Conservation (phyloP, 2,797 vertebrate genomes). For the Hylomyscus alleni region DNA sequence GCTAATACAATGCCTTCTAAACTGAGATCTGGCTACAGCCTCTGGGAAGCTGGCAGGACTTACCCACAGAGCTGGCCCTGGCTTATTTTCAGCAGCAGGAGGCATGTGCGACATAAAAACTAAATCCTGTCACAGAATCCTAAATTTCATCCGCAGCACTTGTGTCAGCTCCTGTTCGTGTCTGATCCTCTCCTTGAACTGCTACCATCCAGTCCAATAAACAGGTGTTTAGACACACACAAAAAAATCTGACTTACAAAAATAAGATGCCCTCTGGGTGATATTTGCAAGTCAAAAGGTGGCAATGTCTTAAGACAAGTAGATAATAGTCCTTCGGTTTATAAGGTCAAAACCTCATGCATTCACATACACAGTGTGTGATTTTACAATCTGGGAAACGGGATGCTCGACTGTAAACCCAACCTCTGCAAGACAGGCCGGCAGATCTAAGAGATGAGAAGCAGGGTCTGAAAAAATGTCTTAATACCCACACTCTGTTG, state of each 20-base stretch:
- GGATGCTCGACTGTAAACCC: conserved; percentile 72
- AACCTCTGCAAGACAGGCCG: conserved; percentile 59
- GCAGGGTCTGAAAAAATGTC: conserved; percentile 24
- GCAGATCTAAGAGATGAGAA: conserved; percentile 38
- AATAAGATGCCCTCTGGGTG: conserved; percentile 40
- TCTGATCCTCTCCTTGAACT: not conserved
- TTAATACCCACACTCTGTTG: not conserved
- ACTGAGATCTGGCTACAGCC: not conserved
- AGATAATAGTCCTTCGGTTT: conserved; percentile 59
- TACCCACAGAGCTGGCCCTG: not conserved
- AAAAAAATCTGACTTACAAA: conserved; percentile 40
- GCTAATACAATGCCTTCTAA: conserved; percentile 13
- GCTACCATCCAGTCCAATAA: conserved; percentile 29
- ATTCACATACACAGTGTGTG: not conserved
- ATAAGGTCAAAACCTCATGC: conserved; percentile 66
- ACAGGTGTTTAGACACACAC: not conserved
- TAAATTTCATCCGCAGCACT: not conserved
- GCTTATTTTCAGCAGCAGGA: not conserved
- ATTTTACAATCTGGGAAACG: conserved; percentile 68
- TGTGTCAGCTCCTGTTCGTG: not conserved
- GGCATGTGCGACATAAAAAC: conserved; percentile 31
- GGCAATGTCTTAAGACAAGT: conserved; percentile 34
- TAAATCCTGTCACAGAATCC: conserved; percentile 36
- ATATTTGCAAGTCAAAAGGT: conserved; percentile 72
- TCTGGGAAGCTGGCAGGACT: not conserved